Evolutionary conservation across 37 sponge, comb jelly and placozoan genomes (phyloP), one percentile per base, ranked within the genome.

Genomic region (Geodia barretti): DNA sequence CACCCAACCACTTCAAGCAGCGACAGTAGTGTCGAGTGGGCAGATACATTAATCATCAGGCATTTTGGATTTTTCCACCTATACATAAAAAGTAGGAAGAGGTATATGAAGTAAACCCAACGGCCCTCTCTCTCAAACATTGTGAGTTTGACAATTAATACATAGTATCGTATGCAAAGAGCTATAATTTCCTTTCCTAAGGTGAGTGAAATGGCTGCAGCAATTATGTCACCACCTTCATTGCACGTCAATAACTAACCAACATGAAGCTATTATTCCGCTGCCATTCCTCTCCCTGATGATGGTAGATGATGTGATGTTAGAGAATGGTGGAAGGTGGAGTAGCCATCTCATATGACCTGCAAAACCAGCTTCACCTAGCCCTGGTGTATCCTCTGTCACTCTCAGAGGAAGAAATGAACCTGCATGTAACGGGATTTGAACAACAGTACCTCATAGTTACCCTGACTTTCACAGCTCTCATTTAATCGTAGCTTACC

Each of bases 241-340:
- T n/a, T n/a, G n/a, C n/a, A n/a, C n/a, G n/a, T n/a, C n/a, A 47
- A 47, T 47, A 47, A 23, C 77, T 58, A 23, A 90, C 91, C 87
- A 70, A 69, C 85, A 85, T 20, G 76, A 47, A n/a, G 86, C 86
- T 20, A 41, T 37, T 30, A 91, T 65, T 23, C 91, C 91, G 1
- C 39, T 42, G 0, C 83, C 84, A 1, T 76, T 30, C 19, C 82
- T 39, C 35, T 91, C 87, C 37, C 77, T 65, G 21, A 91, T 62
- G 1, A 31, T 20, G 62, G 78, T 65, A 20, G 8, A 42, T 29
- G 72, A 4, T n/a, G 68, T 39, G 0, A 21, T 5, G 25, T 83
- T 14, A 26, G 72, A 39, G 40, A 61, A 21, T 24, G 70, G 35
- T 35, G 88, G 88, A 20, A 75, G 43, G 31, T 75, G 54, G 26